Evolutionary conservation across 2,113 vertebrate species (phyloP).

Genomic region (Rhinichthys klamathensis): DNA sequence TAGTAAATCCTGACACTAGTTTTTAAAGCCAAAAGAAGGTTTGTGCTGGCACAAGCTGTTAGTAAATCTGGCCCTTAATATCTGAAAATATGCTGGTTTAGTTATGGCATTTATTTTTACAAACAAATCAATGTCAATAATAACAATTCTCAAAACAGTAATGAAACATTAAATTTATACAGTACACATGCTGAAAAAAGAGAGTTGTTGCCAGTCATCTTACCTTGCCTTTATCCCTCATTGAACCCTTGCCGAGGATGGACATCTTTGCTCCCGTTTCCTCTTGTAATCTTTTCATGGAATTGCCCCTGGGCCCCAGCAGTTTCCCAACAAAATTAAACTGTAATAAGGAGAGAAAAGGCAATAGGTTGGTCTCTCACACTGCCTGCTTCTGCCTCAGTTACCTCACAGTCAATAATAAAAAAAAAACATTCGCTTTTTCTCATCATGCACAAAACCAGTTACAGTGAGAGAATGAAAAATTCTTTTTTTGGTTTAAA

Average conservation of each 20-base stretch:
- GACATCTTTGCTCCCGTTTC: constrained; percentile 99
- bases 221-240: constrained; percentile 99
- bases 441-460: constrained; percentile 28
- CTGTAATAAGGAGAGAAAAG: constrained; percentile 75
- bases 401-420: constrained; percentile 46
- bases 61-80: neutral
- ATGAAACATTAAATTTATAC: neutral
- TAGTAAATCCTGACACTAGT: no score
- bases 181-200: neutral
- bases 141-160: neutral
- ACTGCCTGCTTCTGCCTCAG: constrained; percentile 38
- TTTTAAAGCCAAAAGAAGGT: no score
- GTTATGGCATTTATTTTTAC: neutral
- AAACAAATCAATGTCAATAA: neutral
- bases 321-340: constrained; percentile 99
- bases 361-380: constrained; percentile 48
- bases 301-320: constrained; percentile 98
- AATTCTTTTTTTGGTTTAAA: neutral
- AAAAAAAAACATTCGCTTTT: constrained; percentile 43
- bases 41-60: no score
- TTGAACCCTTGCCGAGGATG: constrained; percentile 98
- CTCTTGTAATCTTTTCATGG: constrained; percentile 98
- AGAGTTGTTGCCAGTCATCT: constrained; percentile 39
- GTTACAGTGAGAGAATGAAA: constrained; percentile 17
- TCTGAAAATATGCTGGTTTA: neutral